Base-by-base conservation (phyloP, 2,797 vertebrate genomes). In the Scolopax rusticola region DNA sequence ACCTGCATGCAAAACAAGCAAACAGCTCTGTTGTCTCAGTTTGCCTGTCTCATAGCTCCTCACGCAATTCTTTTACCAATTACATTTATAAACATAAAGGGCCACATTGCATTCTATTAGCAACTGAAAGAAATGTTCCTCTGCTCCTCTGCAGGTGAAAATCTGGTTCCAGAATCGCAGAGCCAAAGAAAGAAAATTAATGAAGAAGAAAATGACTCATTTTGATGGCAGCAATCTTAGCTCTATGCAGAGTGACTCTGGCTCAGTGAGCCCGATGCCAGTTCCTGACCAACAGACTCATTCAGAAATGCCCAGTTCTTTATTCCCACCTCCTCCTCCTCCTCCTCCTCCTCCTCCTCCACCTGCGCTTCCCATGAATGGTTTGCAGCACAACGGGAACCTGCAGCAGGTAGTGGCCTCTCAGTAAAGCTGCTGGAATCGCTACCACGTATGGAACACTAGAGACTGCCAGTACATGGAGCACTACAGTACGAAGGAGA, bases 91-190 rank as follows among this genome's bases (percentile, higher is more conserved):
- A 7, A 51, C 45, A 24, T 71, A 41, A 87, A 64, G 33, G 9
- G 57, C 33, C 33, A 36, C 41, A 21, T 0, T 78, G 53, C 63
- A 88, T 25, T 38, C 60, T 14, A 20, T 53, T 36, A 78, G 12
- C 43, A 57, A 60, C 36, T 87, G 78, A 80, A 92, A 85, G 67
- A 54, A 24, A 18, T 41, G 38, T 68, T 65, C 82, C 32, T 90
- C 78, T 89, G 73, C 69, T 93, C 57, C 82, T 81, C 92, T 53
- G 47, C 95, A 99, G 99, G 99, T 99, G 57, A 99, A 99, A 97
- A 99, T 99, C 91, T 99, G 99, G 99, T 99, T 99, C 96, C 99
- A 99, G 98, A 99, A 99, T 92, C 99, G 99, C 96, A 97, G 99
- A 95, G 99, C 99, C 65, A 99, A 99, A 93, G 99, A 99, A 94